A percentile compares a stretch with the other conserved stretches of the same genome.
Evolutionary conservation across 2,888 invertebrate genomes (phyloP).

Genomic region (Chorisops tibialis): DNA sequence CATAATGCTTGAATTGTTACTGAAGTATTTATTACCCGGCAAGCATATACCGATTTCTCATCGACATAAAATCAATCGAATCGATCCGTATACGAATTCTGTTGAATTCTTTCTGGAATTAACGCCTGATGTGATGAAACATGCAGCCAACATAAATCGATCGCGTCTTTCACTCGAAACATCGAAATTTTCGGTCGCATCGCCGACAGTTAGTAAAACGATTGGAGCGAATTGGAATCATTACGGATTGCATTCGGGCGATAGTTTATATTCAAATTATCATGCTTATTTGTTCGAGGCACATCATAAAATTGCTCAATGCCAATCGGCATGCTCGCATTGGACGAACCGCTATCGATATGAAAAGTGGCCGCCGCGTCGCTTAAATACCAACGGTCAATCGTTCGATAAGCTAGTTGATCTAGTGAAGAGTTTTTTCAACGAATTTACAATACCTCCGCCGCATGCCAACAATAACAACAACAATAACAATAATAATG

Average conservation of each 20-base stretch:
- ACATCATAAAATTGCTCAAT: constrained; percentile 69
- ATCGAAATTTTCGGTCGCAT: constrained; percentile 26
- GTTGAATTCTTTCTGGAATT: constrained; percentile 73
- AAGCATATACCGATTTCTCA: constrained; percentile 75
- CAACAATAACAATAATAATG: too few species aligned
- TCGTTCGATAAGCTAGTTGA: constrained; percentile 42
- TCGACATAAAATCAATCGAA: constrained; percentile 64
- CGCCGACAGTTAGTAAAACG: constrained; percentile 49
- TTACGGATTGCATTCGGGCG: constrained; percentile 56
- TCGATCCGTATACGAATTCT: constrained; percentile 70
- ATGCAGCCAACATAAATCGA: constrained; percentile 34
- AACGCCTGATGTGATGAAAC: constrained; percentile 59
- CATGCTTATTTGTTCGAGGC: constrained; percentile 86
- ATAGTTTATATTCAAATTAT: constrained; percentile 74
- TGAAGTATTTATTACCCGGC: constrained; percentile 79
- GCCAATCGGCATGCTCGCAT: constrained; percentile 67
- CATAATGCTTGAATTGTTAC: constrained; percentile 86
- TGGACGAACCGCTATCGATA: constrained; percentile 82
- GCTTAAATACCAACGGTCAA: constrained; percentile 38
- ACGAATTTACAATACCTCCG: constrained; percentile 40
- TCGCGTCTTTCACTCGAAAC: constrained; percentile 1
- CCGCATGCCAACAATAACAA: constrained; percentile 29
- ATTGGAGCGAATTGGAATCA: constrained; percentile 57
- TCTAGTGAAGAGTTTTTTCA: constrained; percentile 49
- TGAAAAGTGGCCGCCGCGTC: constrained; percentile 45